Conservation (phyloP, 2,888 invertebrate genomes). For the Lucinisca nassula region DNA sequence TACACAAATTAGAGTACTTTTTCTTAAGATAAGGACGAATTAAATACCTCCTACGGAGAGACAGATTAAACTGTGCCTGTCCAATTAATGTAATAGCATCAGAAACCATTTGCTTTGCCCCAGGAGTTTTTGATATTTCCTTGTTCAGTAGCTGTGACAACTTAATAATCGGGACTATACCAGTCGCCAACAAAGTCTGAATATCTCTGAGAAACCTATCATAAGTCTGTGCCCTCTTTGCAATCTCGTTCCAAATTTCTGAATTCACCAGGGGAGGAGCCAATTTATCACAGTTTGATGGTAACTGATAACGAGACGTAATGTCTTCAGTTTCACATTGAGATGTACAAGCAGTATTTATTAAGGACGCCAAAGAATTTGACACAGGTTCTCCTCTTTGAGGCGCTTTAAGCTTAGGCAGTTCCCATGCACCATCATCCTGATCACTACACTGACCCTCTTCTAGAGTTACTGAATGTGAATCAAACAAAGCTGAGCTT, state of each 20-base stretch:
- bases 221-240: background rate
- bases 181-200: background rate
- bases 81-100: background rate
- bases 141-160: background rate
- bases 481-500: no score
- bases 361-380: background rate
- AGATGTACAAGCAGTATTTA: background rate
- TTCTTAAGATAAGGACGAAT: background rate
- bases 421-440: background rate
- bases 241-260: background rate
- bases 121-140: background rate
- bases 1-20: conserved; percentile 1
- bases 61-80: conserved; percentile 4
- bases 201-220: background rate
- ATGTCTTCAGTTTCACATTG: background rate
- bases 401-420: background rate
- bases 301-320: background rate
- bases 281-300: no score
- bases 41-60: background rate
- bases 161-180: background rate
- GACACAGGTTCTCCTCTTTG: background rate
- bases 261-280: background rate
- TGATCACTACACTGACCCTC: no score
- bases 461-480: no score
- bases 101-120: background rate